These are phyloP conservation scores for Tychaedon coryphoeus DNA, from an alignment of 2,113 vertebrate species.

Conservation along the genomic window DNA sequence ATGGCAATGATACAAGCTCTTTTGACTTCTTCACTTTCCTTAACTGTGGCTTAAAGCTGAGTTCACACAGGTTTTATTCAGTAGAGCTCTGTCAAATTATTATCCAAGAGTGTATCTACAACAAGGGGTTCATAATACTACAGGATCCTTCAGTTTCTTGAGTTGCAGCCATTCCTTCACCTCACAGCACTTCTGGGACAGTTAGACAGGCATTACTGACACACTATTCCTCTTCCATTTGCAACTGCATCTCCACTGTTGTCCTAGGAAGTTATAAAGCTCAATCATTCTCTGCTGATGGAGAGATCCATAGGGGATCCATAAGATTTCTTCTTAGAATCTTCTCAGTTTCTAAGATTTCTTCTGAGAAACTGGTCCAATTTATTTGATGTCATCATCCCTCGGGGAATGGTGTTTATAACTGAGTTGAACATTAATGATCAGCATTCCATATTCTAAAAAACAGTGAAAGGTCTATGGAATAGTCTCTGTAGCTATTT, in stretches of 20 bases:
- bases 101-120: background rate
- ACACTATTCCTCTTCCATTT: background rate
- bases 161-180: background rate
- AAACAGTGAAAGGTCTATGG: constrained; percentile 2
- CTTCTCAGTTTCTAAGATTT: too few relatives aligned
- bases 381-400: constrained; percentile 19
- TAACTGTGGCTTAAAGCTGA: background rate
- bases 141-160: background rate
- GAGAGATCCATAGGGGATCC: background rate
- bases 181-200: background rate
- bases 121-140: background rate
- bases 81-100: background rate
- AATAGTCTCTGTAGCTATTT: constrained; percentile 10
- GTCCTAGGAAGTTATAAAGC: background rate
- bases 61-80: background rate
- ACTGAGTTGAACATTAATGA: constrained; percentile 36
- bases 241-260: background rate
- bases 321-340: background rate
- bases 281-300: background rate
- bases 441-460: constrained; percentile 36
- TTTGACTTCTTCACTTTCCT: background rate
- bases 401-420: background rate
- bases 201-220: fast-evolving
- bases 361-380: background rate
- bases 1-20: background rate